Evolutionary conservation across 2,888 invertebrate genomes (phyloP), one percentile per base, ranked within the genome.

Genomic region (Altica lythri): DNA sequence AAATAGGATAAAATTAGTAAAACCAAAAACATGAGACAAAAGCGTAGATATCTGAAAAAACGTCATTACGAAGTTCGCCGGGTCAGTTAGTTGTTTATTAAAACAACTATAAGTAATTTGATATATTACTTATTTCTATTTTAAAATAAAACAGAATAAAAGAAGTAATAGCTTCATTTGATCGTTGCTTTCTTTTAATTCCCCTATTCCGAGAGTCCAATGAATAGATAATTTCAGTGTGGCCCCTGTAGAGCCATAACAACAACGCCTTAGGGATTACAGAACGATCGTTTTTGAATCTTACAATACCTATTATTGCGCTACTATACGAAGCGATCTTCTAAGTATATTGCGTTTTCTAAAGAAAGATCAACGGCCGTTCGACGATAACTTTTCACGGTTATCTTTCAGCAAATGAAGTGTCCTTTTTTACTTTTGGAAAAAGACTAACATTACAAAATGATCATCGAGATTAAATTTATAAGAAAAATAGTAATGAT

Each of bases 251-350:
- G 29, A 16, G 38, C 34, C 30, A 37, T 53, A 35, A 44, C 19
- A 25, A 53, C 40, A 37, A 42, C 38, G 44, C 58, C 55, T 45
- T 17, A 4, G 58, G 53, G 58, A 52, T 25, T 55, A 32, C 43
- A 47, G 55, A 57, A 38, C 47, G 53, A 58, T 58, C 60, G 66
- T 70, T 72, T 69, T 68, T 67, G 64, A 69, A 67, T 66, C 66
- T 68, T 70, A 72, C 72, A 72, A 73, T 72, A 67, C 69, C 69
- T 61, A 68, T 72, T 72, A 72, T 72, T 72, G 71, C 69, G 68
- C 65, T 58, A 53, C 57, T 58, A n/a, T n/a, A 56, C 55, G 51
- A 48, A 37, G 51, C 53, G 32, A 61, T 61, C 66, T 64, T n/a
- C n/a, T 67, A 69, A 71, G 72, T 72, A 73, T 73, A 73, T 73